These are phyloP conservation scores for Xenopus tropicalis DNA, from an alignment of 2,113 vertebrate genomes.

Conservation along the genomic window DNA sequence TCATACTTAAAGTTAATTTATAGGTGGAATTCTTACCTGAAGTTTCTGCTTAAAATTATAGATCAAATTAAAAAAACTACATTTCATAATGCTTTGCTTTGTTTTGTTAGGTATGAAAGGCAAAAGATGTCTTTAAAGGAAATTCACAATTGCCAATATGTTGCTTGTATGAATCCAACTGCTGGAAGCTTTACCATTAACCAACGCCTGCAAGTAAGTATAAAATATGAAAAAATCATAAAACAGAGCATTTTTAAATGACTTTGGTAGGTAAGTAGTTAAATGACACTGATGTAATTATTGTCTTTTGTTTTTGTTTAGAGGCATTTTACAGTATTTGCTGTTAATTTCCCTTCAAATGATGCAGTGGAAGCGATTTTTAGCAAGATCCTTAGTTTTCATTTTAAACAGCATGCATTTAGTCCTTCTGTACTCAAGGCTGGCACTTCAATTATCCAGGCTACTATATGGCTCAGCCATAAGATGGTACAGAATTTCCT, in stretches of 20 bases:
- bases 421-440: conserved; percentile 53
- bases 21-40: too few relatives aligned
- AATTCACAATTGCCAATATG: conserved; percentile 71
- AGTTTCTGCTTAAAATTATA: too few relatives aligned
- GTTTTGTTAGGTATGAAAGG: conserved; percentile 65
- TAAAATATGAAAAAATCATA: background rate
- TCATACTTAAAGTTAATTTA: too few relatives aligned
- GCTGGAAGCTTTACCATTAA: conserved; percentile 75
- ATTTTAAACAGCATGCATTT: conserved; percentile 66
- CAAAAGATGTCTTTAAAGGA: conserved; percentile 74
- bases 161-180: conserved; percentile 75
- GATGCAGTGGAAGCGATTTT: conserved; percentile 67
- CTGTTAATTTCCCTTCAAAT: conserved; percentile 69
- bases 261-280: too few relatives aligned
- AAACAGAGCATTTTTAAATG: background rate
- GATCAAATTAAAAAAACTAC: too few relatives aligned
- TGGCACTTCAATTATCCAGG: conserved; percentile 57
- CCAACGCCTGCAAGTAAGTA: conserved; percentile 73
- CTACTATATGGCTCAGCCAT: conserved; percentile 64
- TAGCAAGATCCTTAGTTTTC: conserved; percentile 65
- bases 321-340: conserved; percentile 77
- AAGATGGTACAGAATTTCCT: conserved; percentile 65
- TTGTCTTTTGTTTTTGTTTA: conserved; percentile 51
- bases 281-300: too few relatives aligned
- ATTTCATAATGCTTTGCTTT: conserved; percentile 19